A percentile compares a stretch with the other conserved stretches of the same genome.
These are phyloP conservation scores for Anoncus sp. DNA, from an alignment of 2,888 invertebrate species.

Conservation along the genomic window DNA sequence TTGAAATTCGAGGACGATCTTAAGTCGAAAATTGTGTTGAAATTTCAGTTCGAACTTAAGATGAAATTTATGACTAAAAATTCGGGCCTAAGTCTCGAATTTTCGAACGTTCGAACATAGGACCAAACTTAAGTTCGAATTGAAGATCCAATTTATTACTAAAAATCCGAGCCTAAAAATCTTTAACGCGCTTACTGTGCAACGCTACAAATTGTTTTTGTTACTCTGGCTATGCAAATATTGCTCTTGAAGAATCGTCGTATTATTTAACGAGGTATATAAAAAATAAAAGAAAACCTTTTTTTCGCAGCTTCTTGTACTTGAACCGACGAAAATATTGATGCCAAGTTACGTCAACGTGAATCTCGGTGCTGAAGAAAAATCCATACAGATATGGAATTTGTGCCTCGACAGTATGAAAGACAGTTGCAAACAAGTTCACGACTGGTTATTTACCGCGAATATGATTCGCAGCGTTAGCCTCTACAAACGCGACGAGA, in stretches of 20 bases:
- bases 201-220: no score
- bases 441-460: slow-evolving; percentile 97
- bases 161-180: no score
- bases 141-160: no score
- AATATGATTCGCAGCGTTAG: slow-evolving; percentile 95
- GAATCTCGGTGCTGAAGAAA: slow-evolving; percentile 97
- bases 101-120: no score
- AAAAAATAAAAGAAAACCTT: slow-evolving; percentile 24
- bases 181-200: no score
- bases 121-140: no score
- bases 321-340: slow-evolving; percentile 96
- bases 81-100: no score
- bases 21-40: no score
- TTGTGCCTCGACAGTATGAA: slow-evolving; percentile 92
- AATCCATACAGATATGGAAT: slow-evolving; percentile 95
- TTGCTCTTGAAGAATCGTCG: neutral
- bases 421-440: slow-evolving; percentile 92
- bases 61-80: no score
- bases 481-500: slow-evolving; percentile 97
- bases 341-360: slow-evolving; percentile 99
- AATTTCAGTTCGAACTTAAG: no score
- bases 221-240: neutral
- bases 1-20: no score
- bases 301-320: slow-evolving; percentile 88
- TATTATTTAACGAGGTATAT: neutral